Conservation (phyloP, 92 coral and sea anemone genomes). For the Epizoanthus illoricatus region DNA sequence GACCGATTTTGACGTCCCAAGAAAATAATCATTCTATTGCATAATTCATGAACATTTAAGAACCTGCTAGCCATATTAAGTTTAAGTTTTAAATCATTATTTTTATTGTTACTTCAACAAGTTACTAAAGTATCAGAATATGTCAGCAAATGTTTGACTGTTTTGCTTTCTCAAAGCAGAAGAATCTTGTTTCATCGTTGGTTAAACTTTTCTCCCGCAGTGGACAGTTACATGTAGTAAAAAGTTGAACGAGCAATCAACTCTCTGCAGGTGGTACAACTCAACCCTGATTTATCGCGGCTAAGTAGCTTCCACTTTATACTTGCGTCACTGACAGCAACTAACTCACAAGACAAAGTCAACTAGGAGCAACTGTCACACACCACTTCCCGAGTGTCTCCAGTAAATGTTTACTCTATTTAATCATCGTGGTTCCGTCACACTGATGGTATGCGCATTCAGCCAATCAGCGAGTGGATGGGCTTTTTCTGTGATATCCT, state of each 20-base stretch:
- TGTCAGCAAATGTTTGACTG: too few species aligned
- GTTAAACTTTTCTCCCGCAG: background rate
- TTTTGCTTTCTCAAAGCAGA: too few species aligned
- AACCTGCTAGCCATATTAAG: background rate
- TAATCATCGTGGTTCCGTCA: constrained; percentile 17
- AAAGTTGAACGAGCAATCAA: background rate
- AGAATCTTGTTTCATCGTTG: too few species aligned
- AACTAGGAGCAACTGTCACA: constrained; percentile 1
- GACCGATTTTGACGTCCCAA: background rate
- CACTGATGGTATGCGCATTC: constrained; percentile 12
- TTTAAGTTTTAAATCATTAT: background rate
- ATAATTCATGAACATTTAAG: background rate
- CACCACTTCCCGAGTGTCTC: background rate
- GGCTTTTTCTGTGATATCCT: background rate
- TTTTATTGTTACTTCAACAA: background rate
- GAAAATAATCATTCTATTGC: background rate
- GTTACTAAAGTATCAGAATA: background rate
- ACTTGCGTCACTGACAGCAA: background rate
- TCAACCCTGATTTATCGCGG: constrained; percentile 5
- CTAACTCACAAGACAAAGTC: background rate
- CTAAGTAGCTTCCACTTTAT: background rate
- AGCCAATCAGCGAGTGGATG: constrained; percentile 10
- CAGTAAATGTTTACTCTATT: constrained; percentile 20
- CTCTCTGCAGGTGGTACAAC: constrained; percentile 21
- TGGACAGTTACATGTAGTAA: background rate